These are phyloP conservation scores for Notodonta dromedarius DNA, from an alignment of 2,888 invertebrate genomes.

Conservation along the genomic window DNA sequence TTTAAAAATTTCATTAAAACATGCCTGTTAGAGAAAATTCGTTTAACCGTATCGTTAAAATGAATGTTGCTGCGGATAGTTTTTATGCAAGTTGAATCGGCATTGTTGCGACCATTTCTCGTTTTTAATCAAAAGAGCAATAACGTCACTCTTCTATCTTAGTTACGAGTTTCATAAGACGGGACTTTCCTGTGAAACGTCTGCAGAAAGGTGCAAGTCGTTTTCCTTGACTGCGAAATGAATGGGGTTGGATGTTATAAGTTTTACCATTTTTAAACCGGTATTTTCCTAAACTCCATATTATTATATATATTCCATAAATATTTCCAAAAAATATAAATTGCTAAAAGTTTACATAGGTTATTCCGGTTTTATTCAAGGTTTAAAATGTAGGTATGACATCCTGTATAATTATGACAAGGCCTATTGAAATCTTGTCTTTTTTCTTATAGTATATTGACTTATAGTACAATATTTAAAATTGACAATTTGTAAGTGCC, in stretches of 20 bases:
- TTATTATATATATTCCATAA: too few relatives aligned
- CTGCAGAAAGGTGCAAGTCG: conserved; percentile 13
- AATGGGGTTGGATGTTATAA: conserved; percentile 9
- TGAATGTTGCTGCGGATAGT: conserved; percentile 34
- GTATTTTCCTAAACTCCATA: neutral
- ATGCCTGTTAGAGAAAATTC: conserved; percentile 11
- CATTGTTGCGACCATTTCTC: conserved; percentile 33
- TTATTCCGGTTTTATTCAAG: too few relatives aligned
- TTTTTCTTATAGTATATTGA: too few relatives aligned
- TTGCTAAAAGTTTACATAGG: too few relatives aligned
- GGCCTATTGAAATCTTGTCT: too few relatives aligned
- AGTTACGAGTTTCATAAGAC: conserved; percentile 54
- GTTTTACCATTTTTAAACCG: neutral
- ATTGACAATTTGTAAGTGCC: too few relatives aligned
- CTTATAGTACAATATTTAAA: too few relatives aligned
- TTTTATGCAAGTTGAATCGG: conserved; percentile 42
- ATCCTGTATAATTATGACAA: too few relatives aligned
- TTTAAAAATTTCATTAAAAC: conserved; percentile 26
- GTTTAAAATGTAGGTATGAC: too few relatives aligned
- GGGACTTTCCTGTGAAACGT: conserved; percentile 52
- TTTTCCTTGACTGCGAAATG: conserved; percentile 13
- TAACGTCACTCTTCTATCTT: conserved; percentile 53
- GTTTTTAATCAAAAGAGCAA: conserved; percentile 65
- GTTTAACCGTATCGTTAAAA: conserved; percentile 15
- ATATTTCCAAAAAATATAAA: neutral